A percentile compares a stretch with the other conserved stretches of the same genome.
Conservation (phyloP, 2,797 vertebrate genomes). For the Hybognathus amarus region DNA sequence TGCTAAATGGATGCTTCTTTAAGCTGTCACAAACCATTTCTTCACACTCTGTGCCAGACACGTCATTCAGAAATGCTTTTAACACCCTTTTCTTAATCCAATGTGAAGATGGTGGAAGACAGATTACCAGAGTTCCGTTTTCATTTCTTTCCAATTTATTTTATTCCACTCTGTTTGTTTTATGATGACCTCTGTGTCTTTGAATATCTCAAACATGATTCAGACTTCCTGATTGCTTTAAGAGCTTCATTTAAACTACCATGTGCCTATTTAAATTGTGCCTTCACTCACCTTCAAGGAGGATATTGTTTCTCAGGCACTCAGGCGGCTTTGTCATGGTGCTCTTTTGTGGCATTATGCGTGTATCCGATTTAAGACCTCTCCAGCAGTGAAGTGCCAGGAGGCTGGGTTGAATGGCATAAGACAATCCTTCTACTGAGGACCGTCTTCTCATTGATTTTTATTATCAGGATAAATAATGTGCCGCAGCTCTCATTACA, state of each 20-base stretch:
- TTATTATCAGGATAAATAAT: conserved; percentile 30
- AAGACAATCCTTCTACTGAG: conserved; percentile 1
- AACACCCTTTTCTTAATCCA: not conserved
- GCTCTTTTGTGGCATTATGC: not conserved
- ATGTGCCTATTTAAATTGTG: not conserved
- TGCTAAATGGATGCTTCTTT: conserved; percentile 62
- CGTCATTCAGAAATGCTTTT: conserved; percentile 51
- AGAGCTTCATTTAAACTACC: not conserved
- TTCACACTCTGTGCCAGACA: conserved; percentile 56
- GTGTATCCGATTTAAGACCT: not conserved
- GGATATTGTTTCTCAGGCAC: conserved; percentile 14
- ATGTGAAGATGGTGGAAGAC: not conserved
- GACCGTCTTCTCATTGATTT: conserved; percentile 8
- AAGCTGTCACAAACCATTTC: conserved; percentile 60
- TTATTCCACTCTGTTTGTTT: not conserved
- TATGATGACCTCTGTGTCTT: conserved; percentile 1
- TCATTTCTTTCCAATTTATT: not conserved
- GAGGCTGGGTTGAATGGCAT: not conserved
- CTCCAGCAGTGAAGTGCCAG: not conserved
- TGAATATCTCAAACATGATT: conserved; percentile 3
- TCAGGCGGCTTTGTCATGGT: not conserved
- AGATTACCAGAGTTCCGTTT: not conserved
- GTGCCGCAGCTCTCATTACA: conserved; percentile 6
- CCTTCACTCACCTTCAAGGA: not conserved
- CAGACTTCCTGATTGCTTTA: not conserved